These are phyloP conservation scores for Microctonus aethiopoides DNA, from an alignment of 2,888 invertebrate species.

Conservation along the genomic window DNA sequence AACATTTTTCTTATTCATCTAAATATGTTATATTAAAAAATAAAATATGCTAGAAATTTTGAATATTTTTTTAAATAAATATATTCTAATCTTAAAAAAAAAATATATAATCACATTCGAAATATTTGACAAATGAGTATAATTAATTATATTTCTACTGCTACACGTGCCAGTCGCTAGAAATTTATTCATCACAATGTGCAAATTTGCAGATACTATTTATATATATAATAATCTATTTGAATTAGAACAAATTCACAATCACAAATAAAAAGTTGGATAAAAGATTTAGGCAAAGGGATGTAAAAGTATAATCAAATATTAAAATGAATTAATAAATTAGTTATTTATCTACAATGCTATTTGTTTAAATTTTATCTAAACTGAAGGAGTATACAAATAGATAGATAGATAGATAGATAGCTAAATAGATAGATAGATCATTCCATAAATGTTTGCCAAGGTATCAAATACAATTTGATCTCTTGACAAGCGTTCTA, in stretches of 20 bases:
- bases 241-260: background rate
- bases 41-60: background rate
- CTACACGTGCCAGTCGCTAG: conserved; percentile 26
- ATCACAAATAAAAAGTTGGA: background rate
- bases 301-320: background rate
- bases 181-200: conserved; percentile 24
- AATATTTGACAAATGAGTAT: background rate
- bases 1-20: background rate
- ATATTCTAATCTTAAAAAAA: background rate
- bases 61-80: background rate
- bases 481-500: conserved; percentile 1
- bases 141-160: conserved; percentile 8
- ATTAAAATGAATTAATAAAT: background rate
- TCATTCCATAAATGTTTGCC: background rate
- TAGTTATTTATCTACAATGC: background rate
- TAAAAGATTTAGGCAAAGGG: background rate
- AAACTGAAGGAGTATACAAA: background rate
- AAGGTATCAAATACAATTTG: conserved; percentile 1
- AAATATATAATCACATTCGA: background rate
- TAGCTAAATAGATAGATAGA: background rate
- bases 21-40: too few species aligned
- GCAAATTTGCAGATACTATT: conserved; percentile 24
- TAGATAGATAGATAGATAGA: background rate
- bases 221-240: conserved; percentile 4
- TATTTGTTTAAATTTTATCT: background rate